Evolutionary conservation across 2,888 invertebrate genomes (phyloP).

Genomic region (Hypercompe scribonia): DNA sequence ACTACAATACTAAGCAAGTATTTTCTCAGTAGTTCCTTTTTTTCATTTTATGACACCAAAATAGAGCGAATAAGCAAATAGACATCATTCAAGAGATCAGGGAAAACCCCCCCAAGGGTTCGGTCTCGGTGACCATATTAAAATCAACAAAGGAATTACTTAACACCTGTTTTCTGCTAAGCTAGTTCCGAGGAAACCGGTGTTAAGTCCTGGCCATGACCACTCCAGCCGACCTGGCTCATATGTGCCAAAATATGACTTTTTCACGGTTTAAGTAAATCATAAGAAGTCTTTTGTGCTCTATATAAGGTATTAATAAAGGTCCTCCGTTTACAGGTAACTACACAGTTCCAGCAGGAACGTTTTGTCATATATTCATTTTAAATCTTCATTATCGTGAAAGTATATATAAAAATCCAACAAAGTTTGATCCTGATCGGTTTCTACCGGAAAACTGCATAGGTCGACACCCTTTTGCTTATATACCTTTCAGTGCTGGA

Average conservation of each 20-base stretch:
- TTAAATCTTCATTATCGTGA: conserved; percentile 88
- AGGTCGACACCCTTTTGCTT: conserved; percentile 87
- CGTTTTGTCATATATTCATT: conserved; percentile 83
- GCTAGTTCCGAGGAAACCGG: too few species aligned
- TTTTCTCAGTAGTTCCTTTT: background rate
- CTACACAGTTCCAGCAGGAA: conserved; percentile 78
- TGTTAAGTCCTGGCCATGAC: too few species aligned
- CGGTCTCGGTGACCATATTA: too few species aligned
- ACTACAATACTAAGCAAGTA: conserved; percentile 83
- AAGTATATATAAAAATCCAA: conserved; percentile 88
- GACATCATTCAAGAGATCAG: too few species aligned
- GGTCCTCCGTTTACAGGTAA: conserved; percentile 57
- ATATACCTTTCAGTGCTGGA: conserved; percentile 90
- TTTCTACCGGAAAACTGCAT: conserved; percentile 87
- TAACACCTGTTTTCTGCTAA: too few species aligned
- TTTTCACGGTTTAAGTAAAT: too few species aligned
- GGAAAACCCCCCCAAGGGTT: too few species aligned
- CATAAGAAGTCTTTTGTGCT: background rate
- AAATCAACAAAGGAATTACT: too few species aligned
- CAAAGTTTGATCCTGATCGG: conserved; percentile 89
- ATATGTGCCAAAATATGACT: too few species aligned
- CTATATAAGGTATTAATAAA: background rate
- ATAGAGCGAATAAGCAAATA: too few species aligned
- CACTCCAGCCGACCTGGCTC: too few species aligned
- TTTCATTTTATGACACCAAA: too few species aligned